phyloP scores from a whole-genome alignment of 2,888 invertebrate genomes.

The Subacronicta megacephala region DNA sequence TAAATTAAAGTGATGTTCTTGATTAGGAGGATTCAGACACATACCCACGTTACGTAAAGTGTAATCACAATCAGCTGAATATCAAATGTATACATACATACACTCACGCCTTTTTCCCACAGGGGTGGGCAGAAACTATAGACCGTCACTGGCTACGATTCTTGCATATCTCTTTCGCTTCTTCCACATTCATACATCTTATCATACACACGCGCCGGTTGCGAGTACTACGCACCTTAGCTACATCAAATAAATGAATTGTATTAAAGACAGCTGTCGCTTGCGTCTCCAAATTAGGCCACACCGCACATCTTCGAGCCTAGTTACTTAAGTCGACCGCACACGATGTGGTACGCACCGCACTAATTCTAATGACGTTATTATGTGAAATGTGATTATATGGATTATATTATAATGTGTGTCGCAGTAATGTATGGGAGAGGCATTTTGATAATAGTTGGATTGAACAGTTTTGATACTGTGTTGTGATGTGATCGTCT shows the following conservation, averaged over 20 bases:
- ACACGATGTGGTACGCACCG: slow-evolving; percentile 76
- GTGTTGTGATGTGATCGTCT: slow-evolving; percentile 40
- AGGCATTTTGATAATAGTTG: slow-evolving; percentile 66
- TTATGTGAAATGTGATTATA: slow-evolving; percentile 87
- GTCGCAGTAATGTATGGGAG: slow-evolving; percentile 86
- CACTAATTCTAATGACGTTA: slow-evolving; percentile 89
- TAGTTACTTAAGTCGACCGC: slow-evolving; percentile 75
- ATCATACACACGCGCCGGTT: too few relatives aligned
- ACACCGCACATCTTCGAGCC: slow-evolving; percentile 30
- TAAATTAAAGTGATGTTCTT: too few relatives aligned
- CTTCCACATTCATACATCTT: too few relatives aligned
- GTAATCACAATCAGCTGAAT: neutral
- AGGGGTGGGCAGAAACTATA: too few relatives aligned
- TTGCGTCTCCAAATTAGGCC: slow-evolving; percentile 15
- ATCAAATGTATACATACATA: too few relatives aligned
- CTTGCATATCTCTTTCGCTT: too few relatives aligned
- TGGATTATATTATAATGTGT: slow-evolving; percentile 87
- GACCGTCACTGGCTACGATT: too few relatives aligned
- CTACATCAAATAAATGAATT: too few relatives aligned
- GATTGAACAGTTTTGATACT: slow-evolving; percentile 11
- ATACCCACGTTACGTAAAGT: too few relatives aligned
- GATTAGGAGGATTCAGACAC: neutral
- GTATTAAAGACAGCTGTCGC: neutral
- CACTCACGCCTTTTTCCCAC: too few relatives aligned
- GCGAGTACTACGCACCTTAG: too few relatives aligned